Conservation (phyloP, 2,797 vertebrate genomes). For the Acrossocheilus wenchowensis region DNA sequence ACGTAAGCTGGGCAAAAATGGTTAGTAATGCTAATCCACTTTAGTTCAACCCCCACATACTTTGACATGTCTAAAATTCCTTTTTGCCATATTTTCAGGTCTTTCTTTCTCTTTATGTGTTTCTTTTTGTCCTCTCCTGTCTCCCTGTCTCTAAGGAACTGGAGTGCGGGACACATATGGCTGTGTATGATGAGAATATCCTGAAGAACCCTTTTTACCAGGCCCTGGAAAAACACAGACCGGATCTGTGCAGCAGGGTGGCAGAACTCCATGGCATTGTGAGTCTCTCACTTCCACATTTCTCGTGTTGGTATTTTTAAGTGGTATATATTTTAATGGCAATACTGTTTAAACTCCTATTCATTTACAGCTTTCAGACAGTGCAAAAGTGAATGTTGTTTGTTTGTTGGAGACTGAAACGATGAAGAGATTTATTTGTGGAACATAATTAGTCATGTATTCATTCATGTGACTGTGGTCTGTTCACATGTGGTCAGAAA, state of each 20-base stretch:
- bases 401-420: not conserved
- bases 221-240: constrained; percentile 88
- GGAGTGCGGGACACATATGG: constrained; percentile 86
- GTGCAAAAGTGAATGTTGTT: not conserved
- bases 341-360: not conserved
- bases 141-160: constrained; percentile 59
- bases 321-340: not conserved
- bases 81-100: not conserved
- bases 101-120: not conserved
- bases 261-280: constrained; percentile 91
- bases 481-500: constrained; percentile 30
- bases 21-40: constrained; percentile 35
- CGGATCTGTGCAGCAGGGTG: constrained; percentile 87
- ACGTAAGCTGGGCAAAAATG: not conserved
- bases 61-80: constrained; percentile 15
- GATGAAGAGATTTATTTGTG: not conserved
- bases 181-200: constrained; percentile 97
- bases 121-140: not conserved
- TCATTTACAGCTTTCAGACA: not conserved
- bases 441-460: not conserved
- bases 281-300: constrained; percentile 70
- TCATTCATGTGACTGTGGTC: constrained; percentile 40
- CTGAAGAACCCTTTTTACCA: constrained; percentile 95
- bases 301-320: not conserved
- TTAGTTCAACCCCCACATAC: not conserved